Base-by-base conservation (phyloP, 2,113 vertebrate genomes). In the Hypomesus transpacificus region DNA sequence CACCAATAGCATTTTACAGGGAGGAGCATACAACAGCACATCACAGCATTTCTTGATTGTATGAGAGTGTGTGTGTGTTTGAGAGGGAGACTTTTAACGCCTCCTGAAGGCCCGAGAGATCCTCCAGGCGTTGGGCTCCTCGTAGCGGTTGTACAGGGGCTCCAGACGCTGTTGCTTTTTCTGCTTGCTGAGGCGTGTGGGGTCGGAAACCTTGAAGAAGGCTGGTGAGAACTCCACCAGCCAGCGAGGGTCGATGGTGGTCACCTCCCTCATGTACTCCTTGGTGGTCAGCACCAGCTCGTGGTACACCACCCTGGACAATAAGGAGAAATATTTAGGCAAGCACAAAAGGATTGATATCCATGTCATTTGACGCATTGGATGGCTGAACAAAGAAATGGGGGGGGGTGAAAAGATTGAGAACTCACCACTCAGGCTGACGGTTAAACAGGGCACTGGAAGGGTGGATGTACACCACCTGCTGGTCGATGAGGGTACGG, bases 401-500 rank as follows among this genome's bases (percentile, higher is more conserved):
- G 26, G 26, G 6, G 8, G 28, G 54, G 17, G 2, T 20, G 9
- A 52, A 17, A 31, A 26, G 14, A 1, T 24, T 6, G 4, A 5
- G 16, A 60, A 79, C 84, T 63, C 92, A 99, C 97, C 97, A 99
- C 78, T 99, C 97, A 0, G 97, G 97, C 75, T 99, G 97, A 0
- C 97, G 92, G 87, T 99, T 99, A 90, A 99, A 99, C 34, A 99
- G 93, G 3, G 97, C 96, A 1, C 97, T 99, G 76, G 97, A 99
- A 0, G 97, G 97, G 69, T 99, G 97, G 85, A 99, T 99, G 50
- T 99, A 99, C 4, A 99, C 97, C 4, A 99, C 97, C 21, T 99
- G 97, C 76, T 98, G 96, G 86, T 99, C 97, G 9, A 99, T 98
- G 13, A 99, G 94, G 0, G 97, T 99, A 66, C 97, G 82, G 80